These are phyloP conservation scores for Mesorhabditis sp. DNA, from an alignment of 2,888 invertebrate genomes.

Conservation along the genomic window DNA sequence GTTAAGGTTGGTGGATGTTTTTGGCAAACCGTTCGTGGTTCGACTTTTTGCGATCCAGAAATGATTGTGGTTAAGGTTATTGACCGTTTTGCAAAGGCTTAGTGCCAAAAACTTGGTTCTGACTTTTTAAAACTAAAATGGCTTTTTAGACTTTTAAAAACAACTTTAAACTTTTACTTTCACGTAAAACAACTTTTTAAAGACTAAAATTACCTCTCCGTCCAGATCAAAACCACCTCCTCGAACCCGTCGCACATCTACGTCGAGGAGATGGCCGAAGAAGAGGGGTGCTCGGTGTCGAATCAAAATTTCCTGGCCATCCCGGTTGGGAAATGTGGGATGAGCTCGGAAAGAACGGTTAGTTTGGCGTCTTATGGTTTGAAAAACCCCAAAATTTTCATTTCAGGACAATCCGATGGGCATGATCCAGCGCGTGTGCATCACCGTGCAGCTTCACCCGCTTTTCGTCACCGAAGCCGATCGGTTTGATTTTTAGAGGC, in stretches of 20 bases:
- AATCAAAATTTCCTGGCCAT: slow-evolving; percentile 51
- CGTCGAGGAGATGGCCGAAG: slow-evolving; percentile 50
- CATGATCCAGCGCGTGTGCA: slow-evolving; percentile 49
- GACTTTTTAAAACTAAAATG: slow-evolving; percentile 8
- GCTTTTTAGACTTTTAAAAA: neutral
- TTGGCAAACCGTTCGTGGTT: no score
- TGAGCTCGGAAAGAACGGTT: slow-evolving; percentile 50
- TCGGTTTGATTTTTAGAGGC: slow-evolving; percentile 16
- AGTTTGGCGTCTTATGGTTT: neutral
- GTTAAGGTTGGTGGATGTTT: slow-evolving; percentile 37
- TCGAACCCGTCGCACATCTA: slow-evolving; percentile 56
- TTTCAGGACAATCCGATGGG: slow-evolving; percentile 47
- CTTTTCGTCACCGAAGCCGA: slow-evolving; percentile 57
- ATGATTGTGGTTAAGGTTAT: no score
- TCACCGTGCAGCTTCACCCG: slow-evolving; percentile 55
- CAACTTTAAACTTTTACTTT: slow-evolving; percentile 8
- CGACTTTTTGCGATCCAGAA: no score
- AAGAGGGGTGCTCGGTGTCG: slow-evolving; percentile 41
- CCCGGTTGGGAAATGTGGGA: slow-evolving; percentile 52
- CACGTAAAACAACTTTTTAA: neutral
- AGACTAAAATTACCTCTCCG: slow-evolving; percentile 5
- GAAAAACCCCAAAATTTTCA: neutral
- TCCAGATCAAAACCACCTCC: slow-evolving; percentile 48
- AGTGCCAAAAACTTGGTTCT: no score
- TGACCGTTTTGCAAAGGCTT: no score